Evolutionary conservation across 2,113 vertebrate species (phyloP), one percentile per base, ranked within the genome.

Genomic region (Salvelinus fontinalis): DNA sequence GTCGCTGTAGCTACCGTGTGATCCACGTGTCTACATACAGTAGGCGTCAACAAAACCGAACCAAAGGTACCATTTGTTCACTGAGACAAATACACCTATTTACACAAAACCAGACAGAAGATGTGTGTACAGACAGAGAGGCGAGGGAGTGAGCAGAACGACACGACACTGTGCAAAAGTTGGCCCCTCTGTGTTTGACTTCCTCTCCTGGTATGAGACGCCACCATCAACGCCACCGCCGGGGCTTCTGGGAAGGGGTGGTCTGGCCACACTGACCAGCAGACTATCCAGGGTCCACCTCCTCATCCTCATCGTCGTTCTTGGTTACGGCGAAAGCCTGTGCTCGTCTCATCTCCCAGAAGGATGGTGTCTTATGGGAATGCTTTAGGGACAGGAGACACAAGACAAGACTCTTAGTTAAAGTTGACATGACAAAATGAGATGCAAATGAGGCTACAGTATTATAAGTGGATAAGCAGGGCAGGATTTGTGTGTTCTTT

Each of bases 341-440:
- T 80, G 81, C 79, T 83, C 70, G 68, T 75, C 83, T 83, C 81
- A 76, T 79, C 75, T 86, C 89, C 90, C 80, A 87, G 84, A 85
- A 76, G 87, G 92, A 91, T 90, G 89, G 91, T 89, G 90, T 93
- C 89, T 88, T 88, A 74, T 77, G 90, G 84, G 85, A 89, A 92
- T 80, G 90, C 44, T 4, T 62, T 62, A 62, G 59, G 59, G 20
- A 60, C 5, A 60, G 59, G 59, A 62, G 20, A 24, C 39, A 44
- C 9, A 44, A 44, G 39, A 44, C 59, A 62, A 22, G 18, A 9
- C 59, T 62, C 20, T 62, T 62, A 22, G n/a, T 22, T 16, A n/a
- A 24, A 22, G 59, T 22, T 22, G 16, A 5, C 51, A 54, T 54
- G 39, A 12, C 51, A 54, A 5, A 54, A 54, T 18, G 1, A 54